Conservation (phyloP, 2,797 vertebrate genomes). For the Urophycis tenuis region DNA sequence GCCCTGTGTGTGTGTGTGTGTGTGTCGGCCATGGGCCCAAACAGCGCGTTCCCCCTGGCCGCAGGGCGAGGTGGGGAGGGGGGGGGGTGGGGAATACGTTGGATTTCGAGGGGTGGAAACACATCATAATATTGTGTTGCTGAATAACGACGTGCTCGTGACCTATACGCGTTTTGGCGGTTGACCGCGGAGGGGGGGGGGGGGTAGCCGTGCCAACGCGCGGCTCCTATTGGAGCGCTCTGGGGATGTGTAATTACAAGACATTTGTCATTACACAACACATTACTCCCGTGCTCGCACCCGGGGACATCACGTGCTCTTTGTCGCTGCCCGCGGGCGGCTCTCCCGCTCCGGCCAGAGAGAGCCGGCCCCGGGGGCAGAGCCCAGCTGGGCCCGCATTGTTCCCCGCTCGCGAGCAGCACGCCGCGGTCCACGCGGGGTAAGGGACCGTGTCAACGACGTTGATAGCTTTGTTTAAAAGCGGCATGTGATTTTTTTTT, state of each 20-base stretch:
- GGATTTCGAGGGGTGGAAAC: background rate
- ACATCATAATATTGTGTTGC: background rate
- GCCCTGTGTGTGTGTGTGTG: background rate
- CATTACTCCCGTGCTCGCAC: conserved; percentile 1
- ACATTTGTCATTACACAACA: conserved; percentile 3
- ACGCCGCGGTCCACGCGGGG: background rate
- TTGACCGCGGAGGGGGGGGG: background rate
- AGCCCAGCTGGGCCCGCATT: background rate
- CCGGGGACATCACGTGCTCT: background rate
- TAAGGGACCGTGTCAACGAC: background rate
- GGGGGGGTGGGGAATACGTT: too few relatives aligned
- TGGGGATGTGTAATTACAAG: background rate
- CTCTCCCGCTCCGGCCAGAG: background rate
- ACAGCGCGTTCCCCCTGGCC: background rate
- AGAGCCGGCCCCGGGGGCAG: conserved; percentile 5
- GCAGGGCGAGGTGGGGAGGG: background rate
- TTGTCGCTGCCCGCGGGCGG: background rate
- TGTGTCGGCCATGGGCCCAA: too few relatives aligned
- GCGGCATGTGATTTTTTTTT: background rate
- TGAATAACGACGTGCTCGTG: background rate
- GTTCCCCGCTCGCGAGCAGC: background rate
- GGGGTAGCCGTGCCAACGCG: background rate
- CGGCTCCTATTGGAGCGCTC: background rate
- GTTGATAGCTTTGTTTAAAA: conserved; percentile 19
- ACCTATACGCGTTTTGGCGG: background rate